Conservation (phyloP, 2,797 vertebrate species). For the Argentina silus region DNA sequence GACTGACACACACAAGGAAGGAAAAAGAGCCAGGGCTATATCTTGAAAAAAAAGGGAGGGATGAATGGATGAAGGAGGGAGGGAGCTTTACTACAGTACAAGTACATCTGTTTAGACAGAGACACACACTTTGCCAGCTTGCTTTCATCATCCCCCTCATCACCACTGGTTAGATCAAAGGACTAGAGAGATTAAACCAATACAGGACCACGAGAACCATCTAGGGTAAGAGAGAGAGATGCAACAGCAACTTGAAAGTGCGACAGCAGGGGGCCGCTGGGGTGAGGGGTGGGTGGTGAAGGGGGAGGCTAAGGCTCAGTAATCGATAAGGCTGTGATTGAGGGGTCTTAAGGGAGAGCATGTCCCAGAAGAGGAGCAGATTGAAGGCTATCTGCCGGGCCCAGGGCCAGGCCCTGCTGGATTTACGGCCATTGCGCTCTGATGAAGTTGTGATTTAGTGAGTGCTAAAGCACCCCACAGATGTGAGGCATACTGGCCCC, state of each 20-base stretch:
- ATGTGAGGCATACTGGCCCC: background rate
- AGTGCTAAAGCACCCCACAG: conserved; percentile 21
- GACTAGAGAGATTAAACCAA: too few species aligned
- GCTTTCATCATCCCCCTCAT: background rate
- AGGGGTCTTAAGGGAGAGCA: conserved; percentile 30
- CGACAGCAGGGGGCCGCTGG: background rate
- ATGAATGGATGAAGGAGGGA: background rate
- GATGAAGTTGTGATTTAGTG: conserved; percentile 48
- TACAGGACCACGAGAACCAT: background rate
- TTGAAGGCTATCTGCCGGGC: conserved; percentile 37
- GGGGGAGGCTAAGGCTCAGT: conserved; percentile 1
- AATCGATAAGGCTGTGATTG: conserved; percentile 46
- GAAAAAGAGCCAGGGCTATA: too few species aligned
- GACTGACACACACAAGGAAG: background rate
- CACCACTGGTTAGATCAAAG: background rate
- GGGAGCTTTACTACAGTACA: background rate
- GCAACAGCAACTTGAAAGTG: background rate
- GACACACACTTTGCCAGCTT: too few species aligned
- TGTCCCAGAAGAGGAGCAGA: conserved; percentile 27
- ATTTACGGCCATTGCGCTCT: conserved; percentile 35
- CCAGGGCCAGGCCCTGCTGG: conserved; percentile 19
- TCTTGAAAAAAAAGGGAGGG: background rate
- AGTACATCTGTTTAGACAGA: background rate
- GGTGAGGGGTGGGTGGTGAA: background rate
- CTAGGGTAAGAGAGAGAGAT: conserved; percentile 11